Evolutionary conservation across 2,113 vertebrate species (phyloP).

Genomic region (Thryonomys swinderianus): DNA sequence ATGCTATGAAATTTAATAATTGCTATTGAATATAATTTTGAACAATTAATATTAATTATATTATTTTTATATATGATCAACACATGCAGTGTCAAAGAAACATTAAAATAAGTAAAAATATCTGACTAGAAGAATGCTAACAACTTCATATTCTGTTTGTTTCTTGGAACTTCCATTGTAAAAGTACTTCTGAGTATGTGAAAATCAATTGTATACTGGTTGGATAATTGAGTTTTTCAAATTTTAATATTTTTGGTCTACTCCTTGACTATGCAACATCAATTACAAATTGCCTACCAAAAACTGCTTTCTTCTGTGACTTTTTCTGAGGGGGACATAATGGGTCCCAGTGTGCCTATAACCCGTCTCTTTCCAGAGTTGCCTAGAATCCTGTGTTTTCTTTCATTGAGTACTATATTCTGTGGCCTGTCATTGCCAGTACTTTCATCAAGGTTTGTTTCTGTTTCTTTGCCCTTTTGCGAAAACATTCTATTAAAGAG

Average conservation of each 20-base stretch:
- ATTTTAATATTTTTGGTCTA: not conserved
- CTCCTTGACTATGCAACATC: not conserved
- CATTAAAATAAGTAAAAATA: not conserved
- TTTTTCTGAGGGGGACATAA: slow-evolving; percentile 39
- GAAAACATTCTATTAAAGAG: slow-evolving; percentile 61
- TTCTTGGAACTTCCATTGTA: not conserved
- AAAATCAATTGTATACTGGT: not conserved
- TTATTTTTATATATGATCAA: not conserved
- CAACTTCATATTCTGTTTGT: not conserved
- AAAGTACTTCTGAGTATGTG: not conserved
- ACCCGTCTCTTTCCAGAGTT: not conserved
- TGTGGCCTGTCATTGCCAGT: slow-evolving; percentile 45
- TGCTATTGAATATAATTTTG: not conserved
- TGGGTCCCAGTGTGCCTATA: slow-evolving; percentile 49
- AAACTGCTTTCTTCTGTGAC: not conserved
- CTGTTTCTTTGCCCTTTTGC: slow-evolving; percentile 16
- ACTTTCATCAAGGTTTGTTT: slow-evolving; percentile 39
- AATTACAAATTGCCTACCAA: not conserved
- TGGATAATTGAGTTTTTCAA: not conserved
- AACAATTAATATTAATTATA: not conserved
- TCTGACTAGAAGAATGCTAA: not conserved
- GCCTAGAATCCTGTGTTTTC: slow-evolving; percentile 6
- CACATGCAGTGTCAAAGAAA: not conserved
- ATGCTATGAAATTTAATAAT: not conserved
- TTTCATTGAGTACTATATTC: slow-evolving; percentile 57